Conservation (phyloP, 2,113 vertebrate species). For the Riparia riparia region DNA sequence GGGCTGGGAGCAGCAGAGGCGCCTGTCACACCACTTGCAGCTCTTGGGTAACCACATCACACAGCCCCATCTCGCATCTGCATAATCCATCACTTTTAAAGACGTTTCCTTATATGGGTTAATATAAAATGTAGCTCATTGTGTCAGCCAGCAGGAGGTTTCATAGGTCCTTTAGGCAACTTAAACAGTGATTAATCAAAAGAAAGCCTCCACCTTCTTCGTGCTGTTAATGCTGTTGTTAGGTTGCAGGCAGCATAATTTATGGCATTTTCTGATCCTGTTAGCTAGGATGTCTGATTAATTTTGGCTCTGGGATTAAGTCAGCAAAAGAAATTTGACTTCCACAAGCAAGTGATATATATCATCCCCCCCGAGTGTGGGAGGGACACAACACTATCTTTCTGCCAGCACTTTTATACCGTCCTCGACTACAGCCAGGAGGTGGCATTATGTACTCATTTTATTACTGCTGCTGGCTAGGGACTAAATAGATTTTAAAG, state of each 20-base stretch:
- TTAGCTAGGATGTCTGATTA: slow-evolving; percentile 73
- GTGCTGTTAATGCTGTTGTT: slow-evolving; percentile 65
- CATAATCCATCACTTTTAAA: slow-evolving; percentile 66
- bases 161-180: slow-evolving; percentile 71
- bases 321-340: slow-evolving; percentile 75
- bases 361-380: background rate
- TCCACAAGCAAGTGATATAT: slow-evolving; percentile 65
- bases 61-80: background rate
- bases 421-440: slow-evolving; percentile 48
- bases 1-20: background rate
- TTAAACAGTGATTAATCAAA: slow-evolving; percentile 76
- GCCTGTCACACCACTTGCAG: accelerated
- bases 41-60: slow-evolving; percentile 4
- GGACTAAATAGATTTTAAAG: background rate
- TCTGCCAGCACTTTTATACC: background rate
- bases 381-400: slow-evolving; percentile 37
- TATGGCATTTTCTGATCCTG: slow-evolving; percentile 67
- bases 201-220: slow-evolving; percentile 59
- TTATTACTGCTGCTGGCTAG: slow-evolving; percentile 1
- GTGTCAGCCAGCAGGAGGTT: slow-evolving; percentile 71
- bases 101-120: slow-evolving; percentile 49
- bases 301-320: slow-evolving; percentile 77
- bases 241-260: slow-evolving; percentile 68
- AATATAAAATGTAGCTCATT: slow-evolving; percentile 70
- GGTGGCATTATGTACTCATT: slow-evolving; percentile 65